Evolutionary conservation across 2,888 invertebrate genomes (phyloP).

Genomic region (Sinelater perroti): DNA sequence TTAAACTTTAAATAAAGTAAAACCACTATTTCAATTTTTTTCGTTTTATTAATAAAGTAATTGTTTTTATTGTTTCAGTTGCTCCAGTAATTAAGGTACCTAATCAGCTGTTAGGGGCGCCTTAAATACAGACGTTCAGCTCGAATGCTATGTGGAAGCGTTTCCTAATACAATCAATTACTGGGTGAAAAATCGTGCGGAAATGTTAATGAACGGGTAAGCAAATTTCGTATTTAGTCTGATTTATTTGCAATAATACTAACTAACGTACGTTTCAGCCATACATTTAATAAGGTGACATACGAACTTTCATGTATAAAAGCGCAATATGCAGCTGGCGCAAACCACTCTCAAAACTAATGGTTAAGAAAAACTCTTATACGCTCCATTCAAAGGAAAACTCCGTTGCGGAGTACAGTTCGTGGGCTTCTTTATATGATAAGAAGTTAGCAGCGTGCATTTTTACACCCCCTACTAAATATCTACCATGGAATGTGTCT

Average conservation of each 20-base stretch:
- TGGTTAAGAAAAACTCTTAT: slow-evolving; percentile 6
- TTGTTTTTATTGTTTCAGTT: slow-evolving; percentile 66
- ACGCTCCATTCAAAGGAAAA: slow-evolving; percentile 4
- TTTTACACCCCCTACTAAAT: slow-evolving; percentile 21
- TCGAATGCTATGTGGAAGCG: slow-evolving; percentile 89
- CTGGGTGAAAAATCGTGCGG: slow-evolving; percentile 80
- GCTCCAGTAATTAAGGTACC: slow-evolving; percentile 89
- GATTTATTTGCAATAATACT: too few relatives aligned
- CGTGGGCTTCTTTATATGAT: neutral
- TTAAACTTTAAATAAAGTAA: too few relatives aligned
- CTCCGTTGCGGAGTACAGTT: neutral
- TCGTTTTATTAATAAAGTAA: too few relatives aligned
- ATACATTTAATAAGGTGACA: too few relatives aligned
- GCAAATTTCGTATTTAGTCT: too few relatives aligned
- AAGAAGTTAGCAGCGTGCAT: slow-evolving; percentile 3
- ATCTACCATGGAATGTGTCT: slow-evolving; percentile 26
- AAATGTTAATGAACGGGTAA: slow-evolving; percentile 86
- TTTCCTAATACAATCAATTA: slow-evolving; percentile 82
- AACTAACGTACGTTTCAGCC: too few relatives aligned
- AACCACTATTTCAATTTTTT: too few relatives aligned
- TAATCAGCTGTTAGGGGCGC: slow-evolving; percentile 88
- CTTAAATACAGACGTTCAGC: slow-evolving; percentile 84
- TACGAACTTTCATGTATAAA: neutral
- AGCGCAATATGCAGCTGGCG: neutral
- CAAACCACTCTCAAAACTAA: slow-evolving; percentile 1